These are phyloP conservation scores for Peromyscus melanophrys DNA, from an alignment of 2,797 vertebrate genomes.

Conservation along the genomic window DNA sequence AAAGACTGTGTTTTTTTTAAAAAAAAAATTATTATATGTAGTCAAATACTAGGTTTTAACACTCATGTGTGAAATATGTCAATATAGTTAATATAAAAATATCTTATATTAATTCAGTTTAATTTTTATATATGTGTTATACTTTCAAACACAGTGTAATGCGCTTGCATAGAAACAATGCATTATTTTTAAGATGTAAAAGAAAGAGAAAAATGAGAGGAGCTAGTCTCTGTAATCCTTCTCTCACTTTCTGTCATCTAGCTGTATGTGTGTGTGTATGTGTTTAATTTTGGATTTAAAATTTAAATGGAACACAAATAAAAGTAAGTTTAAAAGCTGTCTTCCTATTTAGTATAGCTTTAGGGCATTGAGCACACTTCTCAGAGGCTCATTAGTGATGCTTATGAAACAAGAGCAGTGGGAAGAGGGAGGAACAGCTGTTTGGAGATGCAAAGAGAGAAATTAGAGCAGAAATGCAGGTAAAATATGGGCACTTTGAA, in stretches of 20 bases:
- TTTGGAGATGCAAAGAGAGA: constrained; percentile 81
- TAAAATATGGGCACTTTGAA: constrained; percentile 84
- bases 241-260: too few relatives aligned
- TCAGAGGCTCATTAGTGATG: constrained; percentile 73
- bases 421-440: constrained; percentile 82
- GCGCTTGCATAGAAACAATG: neutral
- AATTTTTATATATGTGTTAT: neutral
- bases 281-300: constrained; percentile 68
- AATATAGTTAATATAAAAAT: neutral
- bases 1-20: neutral
- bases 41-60: neutral
- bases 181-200: neutral
- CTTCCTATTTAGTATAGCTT: constrained; percentile 76
- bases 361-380: constrained; percentile 73
- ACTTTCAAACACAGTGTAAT: neutral
- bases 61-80: neutral
- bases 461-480: constrained; percentile 81
- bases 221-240: constrained; percentile 9
- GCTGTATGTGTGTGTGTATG: neutral
- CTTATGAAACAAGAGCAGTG: constrained; percentile 84
- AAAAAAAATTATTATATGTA: too few relatives aligned
- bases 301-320: constrained; percentile 77
- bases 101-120: neutral
- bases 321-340: constrained; percentile 79
- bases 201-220: neutral